Conservation (phyloP, 2,888 invertebrate genomes). For the Tupiocoris notatus region DNA sequence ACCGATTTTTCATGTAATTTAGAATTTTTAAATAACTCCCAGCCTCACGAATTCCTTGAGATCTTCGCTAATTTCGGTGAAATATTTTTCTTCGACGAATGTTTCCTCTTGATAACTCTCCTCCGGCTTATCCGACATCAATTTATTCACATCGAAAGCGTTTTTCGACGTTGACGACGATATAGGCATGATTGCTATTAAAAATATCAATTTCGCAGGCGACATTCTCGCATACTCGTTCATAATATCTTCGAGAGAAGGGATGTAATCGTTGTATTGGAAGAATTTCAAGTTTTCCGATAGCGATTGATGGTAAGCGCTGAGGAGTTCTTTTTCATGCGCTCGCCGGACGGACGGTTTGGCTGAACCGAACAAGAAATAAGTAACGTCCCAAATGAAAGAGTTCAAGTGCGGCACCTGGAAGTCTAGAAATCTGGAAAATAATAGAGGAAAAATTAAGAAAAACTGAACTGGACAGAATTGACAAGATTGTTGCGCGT, state of each 20-base stretch:
- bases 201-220: not conserved
- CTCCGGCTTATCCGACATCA: not conserved
- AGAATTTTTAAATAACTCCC: not conserved
- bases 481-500: too few relatives aligned
- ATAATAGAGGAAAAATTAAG: not conserved
- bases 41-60: not conserved
- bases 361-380: slow-evolving; percentile 17
- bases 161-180: not conserved
- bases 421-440: slow-evolving; percentile 24
- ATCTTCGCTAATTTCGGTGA: slow-evolving; percentile 13
- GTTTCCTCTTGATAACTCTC: not conserved
- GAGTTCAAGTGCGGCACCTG: slow-evolving; percentile 14
- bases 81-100: slow-evolving; percentile 14
- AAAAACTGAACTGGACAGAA: too few relatives aligned
- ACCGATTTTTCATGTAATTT: too few relatives aligned
- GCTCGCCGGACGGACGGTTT: slow-evolving; percentile 1
- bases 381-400: slow-evolving; percentile 13
- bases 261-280: slow-evolving; percentile 7
- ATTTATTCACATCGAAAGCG: slow-evolving; percentile 5
- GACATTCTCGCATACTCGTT: not conserved
- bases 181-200: not conserved
- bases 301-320: slow-evolving; percentile 7
- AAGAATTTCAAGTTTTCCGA: slow-evolving; percentile 11
- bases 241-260: slow-evolving; percentile 21
- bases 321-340: not conserved